Evolutionary conservation across 2,888 invertebrate species (phyloP).

Genomic region (Oscheius sp.): DNA sequence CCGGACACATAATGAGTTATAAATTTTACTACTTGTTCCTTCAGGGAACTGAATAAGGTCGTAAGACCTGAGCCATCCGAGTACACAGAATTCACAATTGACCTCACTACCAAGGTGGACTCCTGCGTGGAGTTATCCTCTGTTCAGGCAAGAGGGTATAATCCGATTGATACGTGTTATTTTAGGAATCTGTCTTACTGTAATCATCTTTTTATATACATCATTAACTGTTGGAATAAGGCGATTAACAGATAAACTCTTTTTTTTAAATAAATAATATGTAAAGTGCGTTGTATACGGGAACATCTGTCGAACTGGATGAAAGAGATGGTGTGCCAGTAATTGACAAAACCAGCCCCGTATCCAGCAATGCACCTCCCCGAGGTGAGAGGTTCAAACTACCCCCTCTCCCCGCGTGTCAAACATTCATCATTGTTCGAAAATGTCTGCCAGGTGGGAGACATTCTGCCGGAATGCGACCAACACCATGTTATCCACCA

Average conservation of each 20-base stretch:
- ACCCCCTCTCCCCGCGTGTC: conserved; percentile 6
- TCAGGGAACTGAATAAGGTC: conserved; percentile 33
- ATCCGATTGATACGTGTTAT: not conserved
- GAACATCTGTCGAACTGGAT: not conserved
- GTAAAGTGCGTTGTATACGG: too few species aligned
- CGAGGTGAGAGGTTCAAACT: too few species aligned
- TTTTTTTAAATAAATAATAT: not conserved
- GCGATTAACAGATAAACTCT: too few species aligned
- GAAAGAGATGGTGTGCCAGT: conserved; percentile 3
- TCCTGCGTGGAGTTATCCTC: conserved; percentile 56
- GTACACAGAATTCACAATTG: conserved; percentile 51
- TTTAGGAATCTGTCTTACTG: conserved; percentile 52
- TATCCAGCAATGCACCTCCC: too few species aligned
- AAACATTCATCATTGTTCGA: too few species aligned
- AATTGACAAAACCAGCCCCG: conserved; percentile 24
- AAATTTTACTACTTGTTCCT: too few species aligned
- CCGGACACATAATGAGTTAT: too few species aligned
- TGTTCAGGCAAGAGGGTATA: conserved; percentile 39
- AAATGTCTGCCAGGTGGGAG: not conserved
- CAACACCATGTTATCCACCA: conserved; percentile 25
- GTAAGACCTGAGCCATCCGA: conserved; percentile 34
- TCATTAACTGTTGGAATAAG: not conserved
- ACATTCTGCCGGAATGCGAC: conserved; percentile 2
- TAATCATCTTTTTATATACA: conserved; percentile 10
- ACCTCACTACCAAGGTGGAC: conserved; percentile 53